phyloP scores from a whole-genome alignment of 1,140 invertebrate genomes.

The Drosophila watanabei region DNA sequence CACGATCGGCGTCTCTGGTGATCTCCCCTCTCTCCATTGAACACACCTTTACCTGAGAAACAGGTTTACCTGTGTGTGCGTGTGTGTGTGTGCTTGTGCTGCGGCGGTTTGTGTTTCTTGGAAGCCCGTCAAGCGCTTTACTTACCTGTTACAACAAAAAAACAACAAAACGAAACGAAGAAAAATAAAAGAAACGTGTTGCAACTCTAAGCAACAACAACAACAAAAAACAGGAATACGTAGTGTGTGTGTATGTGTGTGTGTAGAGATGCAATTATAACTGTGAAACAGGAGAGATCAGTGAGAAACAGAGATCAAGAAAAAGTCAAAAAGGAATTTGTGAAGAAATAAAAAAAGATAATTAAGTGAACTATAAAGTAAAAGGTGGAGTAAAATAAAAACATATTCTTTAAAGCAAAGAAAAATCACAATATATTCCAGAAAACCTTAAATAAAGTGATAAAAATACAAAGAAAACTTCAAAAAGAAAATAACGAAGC shows the following conservation, averaged over 20 bases:
- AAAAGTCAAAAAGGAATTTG: slow-evolving; percentile 3
- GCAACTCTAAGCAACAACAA: slow-evolving; percentile 37
- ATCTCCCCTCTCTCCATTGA: slow-evolving; percentile 34
- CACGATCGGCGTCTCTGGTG: slow-evolving; percentile 35
- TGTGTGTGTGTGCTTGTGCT: slow-evolving; percentile 10
- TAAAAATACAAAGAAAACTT: neutral
- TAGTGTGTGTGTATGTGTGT: neutral
- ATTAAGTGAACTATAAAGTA: neutral
- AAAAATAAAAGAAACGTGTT: slow-evolving; percentile 30
- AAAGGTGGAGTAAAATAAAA: neutral
- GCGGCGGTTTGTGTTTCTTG: slow-evolving; percentile 54
- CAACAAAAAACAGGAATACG: neutral
- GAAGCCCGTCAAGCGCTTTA: slow-evolving; percentile 81
- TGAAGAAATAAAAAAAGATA: neutral
- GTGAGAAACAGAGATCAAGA: slow-evolving; percentile 10
- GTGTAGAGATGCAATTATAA: slow-evolving; percentile 30
- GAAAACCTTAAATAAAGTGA: neutral
- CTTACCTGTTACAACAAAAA: slow-evolving; percentile 55
- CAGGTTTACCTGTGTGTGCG: slow-evolving; percentile 54
- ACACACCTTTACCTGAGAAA: slow-evolving; percentile 72
- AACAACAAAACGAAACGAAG: slow-evolving; percentile 35
- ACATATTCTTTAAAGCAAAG: no score
- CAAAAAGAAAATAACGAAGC: neutral
- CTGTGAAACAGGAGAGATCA: slow-evolving; percentile 39
- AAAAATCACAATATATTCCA: neutral